Evolutionary conservation across 2,113 vertebrate genomes (phyloP).

Genomic region (Aix galericulata): DNA sequence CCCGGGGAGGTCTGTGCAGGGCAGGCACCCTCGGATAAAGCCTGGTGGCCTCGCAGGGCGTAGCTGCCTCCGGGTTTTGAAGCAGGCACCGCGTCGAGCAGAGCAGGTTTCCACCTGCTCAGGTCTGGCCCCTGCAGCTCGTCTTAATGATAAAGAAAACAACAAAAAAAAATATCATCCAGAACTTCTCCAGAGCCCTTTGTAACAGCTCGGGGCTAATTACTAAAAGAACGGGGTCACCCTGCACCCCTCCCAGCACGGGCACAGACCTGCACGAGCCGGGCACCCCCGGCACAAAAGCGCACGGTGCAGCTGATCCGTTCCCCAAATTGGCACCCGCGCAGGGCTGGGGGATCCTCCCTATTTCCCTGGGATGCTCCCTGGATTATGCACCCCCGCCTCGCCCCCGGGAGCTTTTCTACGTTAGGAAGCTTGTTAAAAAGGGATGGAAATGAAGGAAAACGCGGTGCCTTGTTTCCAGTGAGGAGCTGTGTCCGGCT

Average conservation of each 20-base stretch:
- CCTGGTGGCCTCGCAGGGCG: conserved; percentile 13
- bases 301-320: neutral
- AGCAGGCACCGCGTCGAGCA: neutral
- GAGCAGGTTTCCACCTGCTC: conserved; percentile 44
- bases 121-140: neutral
- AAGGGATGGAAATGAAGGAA: neutral
- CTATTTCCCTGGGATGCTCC: neutral
- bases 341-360: neutral
- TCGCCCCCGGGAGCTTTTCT: neutral
- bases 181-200: conserved; percentile 26
- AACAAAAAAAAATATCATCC: neutral
- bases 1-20: neutral
- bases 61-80: neutral
- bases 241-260: neutral
- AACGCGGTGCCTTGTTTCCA: neutral
- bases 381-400: neutral
- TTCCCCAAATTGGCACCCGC: neutral
- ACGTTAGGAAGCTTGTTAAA: neutral
- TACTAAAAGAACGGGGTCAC: neutral
- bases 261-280: neutral
- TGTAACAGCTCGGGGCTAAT: neutral
- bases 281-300: neutral
- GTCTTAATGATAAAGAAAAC: neutral
- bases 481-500: neutral
- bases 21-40: neutral